Percentiles rank a stretch among this genome's conserved stretches.
Conservation (phyloP, 2,888 invertebrate species). For the Cerastis rubricosa region DNA sequence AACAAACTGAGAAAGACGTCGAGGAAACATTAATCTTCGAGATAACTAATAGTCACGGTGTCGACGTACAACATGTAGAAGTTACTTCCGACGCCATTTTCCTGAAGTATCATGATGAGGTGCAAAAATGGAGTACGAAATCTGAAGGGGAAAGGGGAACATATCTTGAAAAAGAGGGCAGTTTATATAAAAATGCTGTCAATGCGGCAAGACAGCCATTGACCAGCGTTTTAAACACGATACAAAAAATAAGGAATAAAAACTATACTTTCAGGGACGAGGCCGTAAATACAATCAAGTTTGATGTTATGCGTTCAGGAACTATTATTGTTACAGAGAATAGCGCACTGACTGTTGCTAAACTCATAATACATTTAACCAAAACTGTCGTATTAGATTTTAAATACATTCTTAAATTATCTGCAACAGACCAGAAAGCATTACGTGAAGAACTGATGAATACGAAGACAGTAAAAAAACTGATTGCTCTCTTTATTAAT, state of each 20-base stretch:
- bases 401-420: slow-evolving; percentile 11
- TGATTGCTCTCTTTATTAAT: slow-evolving; percentile 6
- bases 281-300: neutral
- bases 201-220: neutral
- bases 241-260: slow-evolving; percentile 16
- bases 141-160: slow-evolving; percentile 3
- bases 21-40: slow-evolving; percentile 27
- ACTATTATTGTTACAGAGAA: slow-evolving; percentile 2
- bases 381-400: slow-evolving; percentile 6
- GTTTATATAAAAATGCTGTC: slow-evolving; percentile 34
- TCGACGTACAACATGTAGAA: slow-evolving; percentile 3
- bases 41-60: slow-evolving; percentile 8
- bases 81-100: slow-evolving; percentile 26
- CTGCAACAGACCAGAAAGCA: neutral
- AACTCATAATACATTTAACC: neutral
- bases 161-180: slow-evolving; percentile 30
- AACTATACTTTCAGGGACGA: slow-evolving; percentile 26
- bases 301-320: neutral
- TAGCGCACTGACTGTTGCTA: slow-evolving; percentile 3
- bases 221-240: slow-evolving; percentile 12
- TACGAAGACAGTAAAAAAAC: neutral
- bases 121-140: slow-evolving; percentile 51
- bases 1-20: slow-evolving; percentile 32
- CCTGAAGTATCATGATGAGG: slow-evolving; percentile 41
- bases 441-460: slow-evolving; percentile 13